These are phyloP conservation scores for Emydoidea blandingii DNA, from an alignment of 2,797 vertebrate genomes.

Conservation along the genomic window DNA sequence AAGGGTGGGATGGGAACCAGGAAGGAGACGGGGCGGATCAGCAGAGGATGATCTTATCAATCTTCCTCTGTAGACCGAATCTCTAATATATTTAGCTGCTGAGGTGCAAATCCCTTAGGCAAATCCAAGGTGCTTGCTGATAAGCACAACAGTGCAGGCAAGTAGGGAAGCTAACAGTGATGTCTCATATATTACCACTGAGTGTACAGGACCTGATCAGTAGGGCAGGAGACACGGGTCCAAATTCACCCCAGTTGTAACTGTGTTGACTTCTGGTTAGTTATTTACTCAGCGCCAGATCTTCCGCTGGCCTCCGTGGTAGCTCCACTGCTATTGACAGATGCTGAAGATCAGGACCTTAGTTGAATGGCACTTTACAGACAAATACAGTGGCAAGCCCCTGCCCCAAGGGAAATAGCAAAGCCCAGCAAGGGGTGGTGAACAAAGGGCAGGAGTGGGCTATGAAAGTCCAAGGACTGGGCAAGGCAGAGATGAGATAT, in stretches of 20 bases:
- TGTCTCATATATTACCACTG: not conserved
- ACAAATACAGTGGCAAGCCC: not conserved
- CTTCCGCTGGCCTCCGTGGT: not conserved
- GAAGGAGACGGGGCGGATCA: constrained; percentile 32
- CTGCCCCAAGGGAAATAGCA: not conserved
- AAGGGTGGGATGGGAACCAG: constrained; percentile 50
- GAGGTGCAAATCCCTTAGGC: constrained; percentile 35
- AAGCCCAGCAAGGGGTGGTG: not conserved
- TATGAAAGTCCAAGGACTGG: not conserved
- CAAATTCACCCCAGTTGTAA: not conserved
- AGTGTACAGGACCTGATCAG: not conserved
- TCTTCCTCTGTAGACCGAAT: constrained; percentile 46
- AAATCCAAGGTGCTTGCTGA: constrained; percentile 18
- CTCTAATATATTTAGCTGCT: constrained; percentile 62
- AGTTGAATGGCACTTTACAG: not conserved
- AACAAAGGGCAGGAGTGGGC: not conserved
- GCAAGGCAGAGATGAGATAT: not conserved
- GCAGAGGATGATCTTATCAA: constrained; percentile 59
- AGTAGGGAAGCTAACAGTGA: constrained; percentile 21
- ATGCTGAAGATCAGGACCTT: not conserved
- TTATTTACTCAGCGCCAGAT: not conserved
- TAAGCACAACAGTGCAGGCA: constrained; percentile 6
- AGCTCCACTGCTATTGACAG: not conserved
- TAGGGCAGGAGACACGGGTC: not conserved
- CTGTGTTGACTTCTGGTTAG: not conserved